Conservation (phyloP, 2,113 vertebrate genomes). For the Gadus chalcogrammus region DNA sequence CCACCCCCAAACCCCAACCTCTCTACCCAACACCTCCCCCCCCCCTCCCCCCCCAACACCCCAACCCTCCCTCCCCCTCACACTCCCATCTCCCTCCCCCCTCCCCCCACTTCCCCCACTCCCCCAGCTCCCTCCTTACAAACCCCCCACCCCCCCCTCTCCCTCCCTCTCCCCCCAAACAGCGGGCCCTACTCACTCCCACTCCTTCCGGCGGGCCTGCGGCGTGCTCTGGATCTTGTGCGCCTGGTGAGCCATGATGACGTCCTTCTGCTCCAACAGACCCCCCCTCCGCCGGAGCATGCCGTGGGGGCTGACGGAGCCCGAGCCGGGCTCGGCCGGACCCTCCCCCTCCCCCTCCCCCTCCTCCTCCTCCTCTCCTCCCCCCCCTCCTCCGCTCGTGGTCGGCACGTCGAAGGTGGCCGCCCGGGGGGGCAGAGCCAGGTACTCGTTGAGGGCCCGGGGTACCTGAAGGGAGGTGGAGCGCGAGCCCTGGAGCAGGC, state of each 20-base stretch:
- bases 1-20: too few relatives aligned
- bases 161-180: not conserved
- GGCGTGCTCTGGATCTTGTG: constrained; percentile 97
- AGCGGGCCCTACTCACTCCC: constrained; percentile 85
- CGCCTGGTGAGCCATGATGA: constrained; percentile 90
- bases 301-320: constrained; percentile 79
- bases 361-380: too few relatives aligned
- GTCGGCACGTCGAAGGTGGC: constrained; percentile 76
- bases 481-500: constrained; percentile 71
- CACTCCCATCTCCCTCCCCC: not conserved
- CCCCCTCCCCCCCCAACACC: not conserved
- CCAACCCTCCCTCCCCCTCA: not conserved
- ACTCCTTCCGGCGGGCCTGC: constrained; percentile 89
- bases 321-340: constrained; percentile 66
- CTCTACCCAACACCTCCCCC: too few relatives aligned
- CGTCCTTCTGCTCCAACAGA: constrained; percentile 89
- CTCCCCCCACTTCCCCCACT: too few relatives aligned
- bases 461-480: constrained; percentile 82
- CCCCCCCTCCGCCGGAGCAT: constrained; percentile 85
- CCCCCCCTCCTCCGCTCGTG: too few relatives aligned
- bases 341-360: constrained; percentile 42
- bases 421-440: constrained; percentile 68
- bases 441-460: constrained; percentile 58
- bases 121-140: too few relatives aligned
- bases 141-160: too few relatives aligned